Evolutionary conservation across 2,888 invertebrate genomes (phyloP).

Genomic region (Ochropacha duplaris): DNA sequence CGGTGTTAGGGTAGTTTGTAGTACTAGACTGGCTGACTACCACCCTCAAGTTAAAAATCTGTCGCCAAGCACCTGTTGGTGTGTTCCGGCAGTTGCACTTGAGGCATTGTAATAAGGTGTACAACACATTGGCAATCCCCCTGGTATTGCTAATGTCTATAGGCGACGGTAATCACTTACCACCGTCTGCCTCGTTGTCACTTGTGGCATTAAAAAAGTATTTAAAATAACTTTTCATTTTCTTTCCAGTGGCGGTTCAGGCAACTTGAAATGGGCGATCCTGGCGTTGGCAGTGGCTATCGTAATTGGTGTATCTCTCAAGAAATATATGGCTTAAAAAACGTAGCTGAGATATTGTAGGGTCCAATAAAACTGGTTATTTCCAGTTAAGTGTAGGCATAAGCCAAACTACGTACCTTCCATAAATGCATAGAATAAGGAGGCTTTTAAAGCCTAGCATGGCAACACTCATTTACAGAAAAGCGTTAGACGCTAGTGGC

Average conservation of each 20-base stretch:
- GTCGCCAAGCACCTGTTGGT: too few relatives aligned
- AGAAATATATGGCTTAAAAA: conserved; percentile 42
- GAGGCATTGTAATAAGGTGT: too few relatives aligned
- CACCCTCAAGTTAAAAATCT: too few relatives aligned
- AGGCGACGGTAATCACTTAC: too few relatives aligned
- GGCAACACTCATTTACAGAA: neutral
- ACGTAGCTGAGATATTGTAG: conserved; percentile 4
- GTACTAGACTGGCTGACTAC: too few relatives aligned
- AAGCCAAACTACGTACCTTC: conserved; percentile 5
- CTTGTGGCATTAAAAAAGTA: too few relatives aligned
- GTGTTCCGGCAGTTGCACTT: too few relatives aligned
- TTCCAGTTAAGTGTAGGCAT: conserved; percentile 15
- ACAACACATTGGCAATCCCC: too few relatives aligned
- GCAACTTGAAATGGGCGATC: conserved; percentile 53
- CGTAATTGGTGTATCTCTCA: conserved; percentile 49
- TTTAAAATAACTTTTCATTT: neutral
- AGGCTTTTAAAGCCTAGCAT: conserved; percentile 1
- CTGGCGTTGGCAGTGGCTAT: conserved; percentile 56
- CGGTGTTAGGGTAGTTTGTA: too few relatives aligned
- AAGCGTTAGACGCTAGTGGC: neutral
- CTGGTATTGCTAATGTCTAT: too few relatives aligned
- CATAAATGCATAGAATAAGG: conserved; percentile 11
- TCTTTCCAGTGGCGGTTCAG: neutral
- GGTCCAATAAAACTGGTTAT: conserved; percentile 26
- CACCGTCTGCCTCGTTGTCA: too few relatives aligned